These are phyloP conservation scores for Monarcha castaneiventris DNA, from an alignment of 2,113 vertebrate species.

Conservation along the genomic window DNA sequence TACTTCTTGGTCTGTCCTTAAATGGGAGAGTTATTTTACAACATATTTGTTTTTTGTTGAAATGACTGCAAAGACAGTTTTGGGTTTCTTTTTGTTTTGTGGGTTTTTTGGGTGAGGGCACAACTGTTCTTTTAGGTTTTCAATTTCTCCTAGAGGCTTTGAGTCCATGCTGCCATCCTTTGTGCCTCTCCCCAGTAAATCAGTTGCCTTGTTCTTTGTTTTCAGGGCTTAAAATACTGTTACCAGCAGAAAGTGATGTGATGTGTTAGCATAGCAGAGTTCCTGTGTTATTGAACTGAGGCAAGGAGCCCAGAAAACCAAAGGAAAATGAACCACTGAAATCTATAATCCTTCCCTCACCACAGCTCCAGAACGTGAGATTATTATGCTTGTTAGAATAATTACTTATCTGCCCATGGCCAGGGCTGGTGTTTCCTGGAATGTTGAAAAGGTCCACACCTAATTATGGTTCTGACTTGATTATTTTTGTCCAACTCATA, in stretches of 20 bases:
- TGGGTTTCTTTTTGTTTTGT: not conserved
- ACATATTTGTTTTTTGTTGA: not conserved
- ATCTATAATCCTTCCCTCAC: not conserved
- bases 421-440: not conserved
- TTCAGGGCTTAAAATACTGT: not conserved
- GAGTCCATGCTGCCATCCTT: not conserved
- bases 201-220: not conserved
- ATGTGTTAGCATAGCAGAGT: constrained; percentile 1
- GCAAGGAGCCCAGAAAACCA: constrained; percentile 53
- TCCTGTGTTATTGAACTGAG: constrained; percentile 21
- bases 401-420: not conserved
- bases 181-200: not conserved
- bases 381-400: not conserved
- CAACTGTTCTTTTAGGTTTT: not conserved
- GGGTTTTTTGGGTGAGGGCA: not conserved
- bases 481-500: constrained; percentile 15
- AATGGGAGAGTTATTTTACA: not conserved
- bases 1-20: not conserved
- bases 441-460: not conserved
- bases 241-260: not conserved
- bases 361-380: not conserved
- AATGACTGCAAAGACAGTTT: not conserved
- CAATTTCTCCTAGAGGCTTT: not conserved
- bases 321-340: not conserved
- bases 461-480: not conserved